These are phyloP conservation scores for Melanostoma mellinum DNA, from an alignment of 2,888 invertebrate species.

Conservation along the genomic window DNA sequence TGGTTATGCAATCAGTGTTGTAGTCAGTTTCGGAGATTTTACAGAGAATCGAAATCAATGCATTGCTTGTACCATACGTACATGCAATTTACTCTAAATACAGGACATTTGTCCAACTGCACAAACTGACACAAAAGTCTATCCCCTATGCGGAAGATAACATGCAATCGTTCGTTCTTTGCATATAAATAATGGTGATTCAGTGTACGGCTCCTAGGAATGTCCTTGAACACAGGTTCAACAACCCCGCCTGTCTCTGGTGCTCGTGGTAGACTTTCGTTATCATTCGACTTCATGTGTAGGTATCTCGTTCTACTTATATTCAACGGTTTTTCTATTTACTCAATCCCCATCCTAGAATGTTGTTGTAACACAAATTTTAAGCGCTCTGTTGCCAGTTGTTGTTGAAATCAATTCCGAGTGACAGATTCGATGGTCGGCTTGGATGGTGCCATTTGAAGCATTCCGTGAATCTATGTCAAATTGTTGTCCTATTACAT, in stretches of 20 bases:
- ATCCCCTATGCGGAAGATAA: constrained; percentile 43
- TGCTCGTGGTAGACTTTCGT: constrained; percentile 40
- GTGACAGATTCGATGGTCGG: constrained; percentile 65
- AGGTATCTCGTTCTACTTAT: neutral
- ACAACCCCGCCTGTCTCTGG: neutral
- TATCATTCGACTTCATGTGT: constrained; percentile 26
- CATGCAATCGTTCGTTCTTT: constrained; percentile 21
- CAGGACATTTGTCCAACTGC: constrained; percentile 66
- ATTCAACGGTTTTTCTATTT: constrained; percentile 63
- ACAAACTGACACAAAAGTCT: constrained; percentile 17
- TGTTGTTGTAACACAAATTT: constrained; percentile 61
- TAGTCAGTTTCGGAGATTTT: constrained; percentile 71
- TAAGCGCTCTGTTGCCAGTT: constrained; percentile 37
- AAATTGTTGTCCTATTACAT: constrained; percentile 52
- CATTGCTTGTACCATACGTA: constrained; percentile 49
- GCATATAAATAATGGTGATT: constrained; percentile 51
- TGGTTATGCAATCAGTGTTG: constrained; percentile 68
- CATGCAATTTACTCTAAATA: constrained; percentile 70
- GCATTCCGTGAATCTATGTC: constrained; percentile 64
- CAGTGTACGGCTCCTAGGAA: constrained; percentile 28
- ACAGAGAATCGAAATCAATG: constrained; percentile 71
- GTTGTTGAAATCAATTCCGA: constrained; percentile 72
- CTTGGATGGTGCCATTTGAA: constrained; percentile 29
- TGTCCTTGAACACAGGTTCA: constrained; percentile 64
- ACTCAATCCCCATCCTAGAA: constrained; percentile 47